phyloP scores from a whole-genome alignment of 2,797 vertebrate species.

The Spinus pinus region DNA sequence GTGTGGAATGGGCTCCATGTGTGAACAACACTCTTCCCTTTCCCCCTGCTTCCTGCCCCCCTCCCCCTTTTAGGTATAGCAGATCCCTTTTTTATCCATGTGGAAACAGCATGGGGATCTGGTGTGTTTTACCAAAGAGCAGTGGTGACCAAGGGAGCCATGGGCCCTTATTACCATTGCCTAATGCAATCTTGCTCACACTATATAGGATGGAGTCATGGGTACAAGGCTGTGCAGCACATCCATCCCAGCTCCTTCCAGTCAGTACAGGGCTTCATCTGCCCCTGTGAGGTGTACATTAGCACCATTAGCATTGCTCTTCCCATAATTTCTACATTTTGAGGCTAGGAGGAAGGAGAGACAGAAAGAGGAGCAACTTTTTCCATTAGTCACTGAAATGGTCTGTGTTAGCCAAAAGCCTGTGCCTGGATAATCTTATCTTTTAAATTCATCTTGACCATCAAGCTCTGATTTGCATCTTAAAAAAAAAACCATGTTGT shows the following conservation, averaged over 20 bases:
- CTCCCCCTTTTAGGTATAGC: neutral
- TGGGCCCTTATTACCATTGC: neutral
- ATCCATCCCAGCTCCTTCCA: neutral
- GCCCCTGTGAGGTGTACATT: rapidly evolving
- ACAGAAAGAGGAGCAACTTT: neutral
- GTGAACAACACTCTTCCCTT: neutral
- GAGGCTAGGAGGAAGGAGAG: neutral
- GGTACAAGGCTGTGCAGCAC: neutral
- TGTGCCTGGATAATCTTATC: neutral
- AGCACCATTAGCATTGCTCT: neutral
- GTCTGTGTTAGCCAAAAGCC: neutral
- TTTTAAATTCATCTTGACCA: neutral
- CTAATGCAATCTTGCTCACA: neutral
- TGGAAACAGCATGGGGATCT: neutral
- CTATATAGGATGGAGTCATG: neutral
- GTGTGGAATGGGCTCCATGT: neutral
- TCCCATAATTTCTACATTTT: neutral
- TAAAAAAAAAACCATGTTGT: neutral
- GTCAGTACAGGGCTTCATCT: neutral
- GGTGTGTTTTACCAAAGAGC: neutral
- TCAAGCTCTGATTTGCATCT: neutral
- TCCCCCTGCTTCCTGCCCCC: neutral
- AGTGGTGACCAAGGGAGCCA: neutral
- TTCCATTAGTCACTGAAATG: neutral
- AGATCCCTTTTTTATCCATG: neutral